phyloP scores from a whole-genome alignment of 2,113 vertebrate genomes.

The Microcebus murinus region DNA sequence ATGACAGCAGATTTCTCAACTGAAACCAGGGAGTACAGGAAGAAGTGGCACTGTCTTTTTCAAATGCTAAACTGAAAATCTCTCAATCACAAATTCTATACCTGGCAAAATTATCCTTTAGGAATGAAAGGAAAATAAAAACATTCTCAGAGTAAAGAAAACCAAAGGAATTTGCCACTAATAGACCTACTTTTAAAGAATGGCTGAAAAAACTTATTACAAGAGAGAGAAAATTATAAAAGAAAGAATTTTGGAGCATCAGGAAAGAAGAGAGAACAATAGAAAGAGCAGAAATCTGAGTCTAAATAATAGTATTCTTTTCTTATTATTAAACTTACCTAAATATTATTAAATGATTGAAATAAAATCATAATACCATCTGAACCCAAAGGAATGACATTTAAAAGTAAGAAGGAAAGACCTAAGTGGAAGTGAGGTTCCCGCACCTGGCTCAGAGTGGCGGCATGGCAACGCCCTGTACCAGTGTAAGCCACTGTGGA shows the following conservation, averaged over 20 bases:
- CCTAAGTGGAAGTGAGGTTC: background rate
- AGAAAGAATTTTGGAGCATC: background rate
- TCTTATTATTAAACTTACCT: background rate
- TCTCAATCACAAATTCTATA: background rate
- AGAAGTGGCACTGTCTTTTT: background rate
- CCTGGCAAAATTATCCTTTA: background rate
- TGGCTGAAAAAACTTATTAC: background rate
- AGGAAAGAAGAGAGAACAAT: background rate
- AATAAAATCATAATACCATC: background rate
- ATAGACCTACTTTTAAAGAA: background rate
- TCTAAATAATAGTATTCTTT: background rate
- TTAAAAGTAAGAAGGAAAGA: background rate
- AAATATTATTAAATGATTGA: background rate
- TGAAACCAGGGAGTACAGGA: background rate
- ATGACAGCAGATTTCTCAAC: background rate
- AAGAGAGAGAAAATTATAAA: background rate
- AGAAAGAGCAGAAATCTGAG: background rate
- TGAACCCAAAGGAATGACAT: background rate
- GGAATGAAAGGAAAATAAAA: background rate
- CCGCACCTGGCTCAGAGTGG: background rate
- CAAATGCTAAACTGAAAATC: background rate
- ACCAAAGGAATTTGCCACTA: background rate
- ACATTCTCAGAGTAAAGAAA: background rate
- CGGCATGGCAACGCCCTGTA: background rate
- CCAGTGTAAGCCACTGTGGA: background rate